Base-by-base conservation (phyloP, 2,113 vertebrate species). In the Ondatra zibethicus region DNA sequence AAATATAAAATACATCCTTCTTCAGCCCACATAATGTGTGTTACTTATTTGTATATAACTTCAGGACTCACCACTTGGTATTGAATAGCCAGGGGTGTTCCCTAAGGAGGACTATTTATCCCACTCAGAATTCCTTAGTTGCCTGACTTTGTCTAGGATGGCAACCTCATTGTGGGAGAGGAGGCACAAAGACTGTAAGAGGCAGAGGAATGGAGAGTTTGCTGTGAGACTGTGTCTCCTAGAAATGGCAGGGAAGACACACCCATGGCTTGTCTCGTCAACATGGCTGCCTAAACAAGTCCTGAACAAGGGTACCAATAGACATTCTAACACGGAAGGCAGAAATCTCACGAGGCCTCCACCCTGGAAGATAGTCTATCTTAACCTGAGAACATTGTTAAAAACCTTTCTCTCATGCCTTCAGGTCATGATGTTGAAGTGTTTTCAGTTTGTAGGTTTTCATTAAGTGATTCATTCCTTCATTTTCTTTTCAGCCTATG, bases 401-500 rank as follows among this genome's bases (percentile, higher is more conserved):
- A 86, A 73, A 75, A 8, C 10, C 58, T 61, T 80, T 16, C 70
- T 91, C n/a, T 19, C 23, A 42, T 25, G 5, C 31, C 50, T 65
- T 39, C 31, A 42, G 31, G 31, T 92, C 77, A 77, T 7, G 65
- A 29, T 36, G 42, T 12, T 61, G 33, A 93, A 29, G 7, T 65
- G 29, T 42, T 90, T 55, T 61, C 4, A 52, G 42, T 19, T 91
- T 86, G 77, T 72, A 68, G 50, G 52, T 94, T 94, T 89, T 93
- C 73, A 55, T 47, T 89, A 96, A 45, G 52, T 72, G 77, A 86
- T 52, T 93, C 21, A 4, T 76, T 65, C n/a, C n/a, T 39, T 95
- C 47, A 80, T 31, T 84, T 85, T 80, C n/a, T 87, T 61, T 70
- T 25, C 25, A 73, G 7, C 7, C 45, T 72, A 2, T 52, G 50